phyloP scores from a whole-genome alignment of 2,113 vertebrate genomes.

The Peromyscus leucopus region DNA sequence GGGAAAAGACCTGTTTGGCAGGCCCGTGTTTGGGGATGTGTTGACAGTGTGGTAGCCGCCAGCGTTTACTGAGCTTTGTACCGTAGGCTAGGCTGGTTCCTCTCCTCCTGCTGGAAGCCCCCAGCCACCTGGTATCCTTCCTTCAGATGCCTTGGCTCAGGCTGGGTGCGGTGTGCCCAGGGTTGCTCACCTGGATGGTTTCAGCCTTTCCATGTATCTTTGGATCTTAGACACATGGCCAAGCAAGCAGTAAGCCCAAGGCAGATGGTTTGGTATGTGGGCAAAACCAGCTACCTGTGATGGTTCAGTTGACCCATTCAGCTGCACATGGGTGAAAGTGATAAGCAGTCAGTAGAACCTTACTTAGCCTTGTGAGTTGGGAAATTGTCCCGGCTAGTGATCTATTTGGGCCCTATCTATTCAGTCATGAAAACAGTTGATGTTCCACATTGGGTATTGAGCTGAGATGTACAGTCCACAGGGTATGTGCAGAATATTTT shows the following conservation, averaged over 20 bases:
- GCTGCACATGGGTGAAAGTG: not conserved
- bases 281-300: not conserved
- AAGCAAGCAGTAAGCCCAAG: not conserved
- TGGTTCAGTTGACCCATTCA: not conserved
- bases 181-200: not conserved
- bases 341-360: not conserved
- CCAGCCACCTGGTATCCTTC: not conserved
- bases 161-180: too few relatives aligned
- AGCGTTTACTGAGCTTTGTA: not conserved
- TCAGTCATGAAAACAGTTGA: not conserved
- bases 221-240: too few relatives aligned
- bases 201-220: not conserved
- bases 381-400: not conserved
- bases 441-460: not conserved
- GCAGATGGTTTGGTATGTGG: not conserved
- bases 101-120: not conserved
- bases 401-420: not conserved
- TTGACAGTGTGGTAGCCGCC: not conserved
- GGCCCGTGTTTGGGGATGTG: not conserved
- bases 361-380: not conserved
- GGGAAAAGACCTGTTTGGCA: not conserved
- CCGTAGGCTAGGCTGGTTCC: not conserved
- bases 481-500: not conserved
- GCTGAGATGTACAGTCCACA: not conserved
- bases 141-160: not conserved